Percentiles rank a stretch among this genome's conserved stretches.
phyloP scores from a whole-genome alignment of 2,113 vertebrate species.

The Formicarius rufipectus region DNA sequence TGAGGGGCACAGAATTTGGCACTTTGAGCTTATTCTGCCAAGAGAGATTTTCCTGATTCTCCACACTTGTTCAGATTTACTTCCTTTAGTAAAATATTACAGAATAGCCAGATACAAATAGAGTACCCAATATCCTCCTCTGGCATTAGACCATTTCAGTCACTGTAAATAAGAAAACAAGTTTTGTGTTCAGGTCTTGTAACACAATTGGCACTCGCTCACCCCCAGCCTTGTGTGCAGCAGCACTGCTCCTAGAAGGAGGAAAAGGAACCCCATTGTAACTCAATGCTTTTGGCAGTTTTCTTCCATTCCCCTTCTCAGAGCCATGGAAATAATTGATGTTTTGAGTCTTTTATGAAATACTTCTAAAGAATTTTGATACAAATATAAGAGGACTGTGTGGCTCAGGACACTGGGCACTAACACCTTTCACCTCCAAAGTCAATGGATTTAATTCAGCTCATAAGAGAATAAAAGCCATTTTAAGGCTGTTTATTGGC shows the following conservation, averaged over 20 bases:
- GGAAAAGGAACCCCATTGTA: neutral
- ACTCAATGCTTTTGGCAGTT: neutral
- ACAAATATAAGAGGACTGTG: neutral
- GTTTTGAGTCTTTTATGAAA: neutral
- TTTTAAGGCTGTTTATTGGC: constrained; percentile 43
- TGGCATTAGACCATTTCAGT: neutral
- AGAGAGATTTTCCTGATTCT: neutral
- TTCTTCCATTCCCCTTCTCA: neutral
- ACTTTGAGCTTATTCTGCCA: neutral
- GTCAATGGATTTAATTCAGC: constrained; percentile 11
- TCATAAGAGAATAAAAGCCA: constrained; percentile 1
- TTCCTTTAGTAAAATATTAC: neutral
- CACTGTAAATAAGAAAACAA: neutral
- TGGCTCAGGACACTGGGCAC: neutral
- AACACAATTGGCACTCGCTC: neutral
- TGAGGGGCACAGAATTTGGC: neutral
- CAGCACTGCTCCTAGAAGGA: neutral
- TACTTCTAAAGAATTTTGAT: neutral
- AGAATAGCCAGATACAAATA: neutral
- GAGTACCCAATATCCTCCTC: neutral
- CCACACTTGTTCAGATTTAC: neutral
- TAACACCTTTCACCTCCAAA: neutral
- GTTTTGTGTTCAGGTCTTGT: neutral
- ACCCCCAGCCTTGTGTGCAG: neutral
- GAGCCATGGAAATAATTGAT: neutral